A percentile compares a stretch with the other conserved stretches of the same genome.
Evolutionary conservation across 2,113 vertebrate species (phyloP).

Genomic region (Pelecanus crispus): DNA sequence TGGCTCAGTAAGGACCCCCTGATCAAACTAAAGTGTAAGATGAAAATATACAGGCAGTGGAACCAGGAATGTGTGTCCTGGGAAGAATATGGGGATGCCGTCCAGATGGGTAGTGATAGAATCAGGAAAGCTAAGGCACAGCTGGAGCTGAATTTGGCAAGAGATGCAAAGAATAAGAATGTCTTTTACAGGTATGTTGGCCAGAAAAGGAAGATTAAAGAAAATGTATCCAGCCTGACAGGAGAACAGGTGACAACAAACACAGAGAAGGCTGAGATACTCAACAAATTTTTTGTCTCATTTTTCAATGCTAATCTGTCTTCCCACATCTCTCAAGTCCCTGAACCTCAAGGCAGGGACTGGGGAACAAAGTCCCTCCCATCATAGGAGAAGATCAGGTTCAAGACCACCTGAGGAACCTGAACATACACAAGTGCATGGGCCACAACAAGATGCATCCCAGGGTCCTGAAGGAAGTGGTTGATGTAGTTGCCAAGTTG

Average conservation of each 20-base stretch:
- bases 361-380: background rate
- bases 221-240: accelerated
- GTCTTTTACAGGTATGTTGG: background rate
- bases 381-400: background rate
- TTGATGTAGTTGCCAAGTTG: background rate
- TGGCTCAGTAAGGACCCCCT: background rate
- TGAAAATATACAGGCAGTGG: background rate
- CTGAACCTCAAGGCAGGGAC: background rate
- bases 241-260: background rate
- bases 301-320: background rate
- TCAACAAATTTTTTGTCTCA: background rate
- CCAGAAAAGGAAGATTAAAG: background rate
- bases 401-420: background rate
- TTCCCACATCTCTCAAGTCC: background rate
- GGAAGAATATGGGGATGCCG: background rate
- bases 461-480: background rate
- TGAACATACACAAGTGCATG: background rate
- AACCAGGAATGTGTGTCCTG: background rate
- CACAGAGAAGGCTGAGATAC: background rate
- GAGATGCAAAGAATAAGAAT: background rate
- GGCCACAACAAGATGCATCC: background rate
- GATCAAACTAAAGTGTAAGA: background rate
- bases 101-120: background rate
- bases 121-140: background rate
- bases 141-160: background rate